These are phyloP conservation scores for Machaerirhynchus nigripectus DNA, from an alignment of 2,113 vertebrate genomes.

Conservation along the genomic window DNA sequence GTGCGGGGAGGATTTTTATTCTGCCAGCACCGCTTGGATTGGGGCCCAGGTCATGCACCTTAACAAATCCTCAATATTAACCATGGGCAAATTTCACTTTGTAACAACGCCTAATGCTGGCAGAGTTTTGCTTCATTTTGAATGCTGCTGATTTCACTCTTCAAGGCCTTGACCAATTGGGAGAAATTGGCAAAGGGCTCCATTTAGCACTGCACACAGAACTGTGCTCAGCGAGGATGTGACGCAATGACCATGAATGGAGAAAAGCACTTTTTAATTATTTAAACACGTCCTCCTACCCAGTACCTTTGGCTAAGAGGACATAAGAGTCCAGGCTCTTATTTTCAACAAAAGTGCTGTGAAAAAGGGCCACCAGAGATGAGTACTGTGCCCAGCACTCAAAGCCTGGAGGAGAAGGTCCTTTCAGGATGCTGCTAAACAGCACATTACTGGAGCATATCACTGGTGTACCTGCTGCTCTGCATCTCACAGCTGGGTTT, in stretches of 20 bases:
- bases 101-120: background rate
- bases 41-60: background rate
- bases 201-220: background rate
- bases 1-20: background rate
- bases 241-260: rapidly evolving
- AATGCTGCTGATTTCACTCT: background rate
- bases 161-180: background rate
- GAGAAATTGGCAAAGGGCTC: background rate
- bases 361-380: background rate
- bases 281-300: background rate
- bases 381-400: background rate
- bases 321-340: background rate
- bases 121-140: background rate
- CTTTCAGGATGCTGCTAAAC: background rate
- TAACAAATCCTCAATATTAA: background rate
- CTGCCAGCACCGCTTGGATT: background rate
- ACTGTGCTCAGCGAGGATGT: background rate
- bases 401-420: background rate
- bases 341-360: background rate
- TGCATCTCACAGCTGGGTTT: background rate
- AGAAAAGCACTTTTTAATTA: background rate
- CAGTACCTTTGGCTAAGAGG: background rate
- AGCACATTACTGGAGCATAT: rapidly evolving
- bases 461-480: background rate
- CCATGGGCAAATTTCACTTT: background rate